Conservation (phyloP, 1,140 invertebrate species). For the Linepithema humile region DNA sequence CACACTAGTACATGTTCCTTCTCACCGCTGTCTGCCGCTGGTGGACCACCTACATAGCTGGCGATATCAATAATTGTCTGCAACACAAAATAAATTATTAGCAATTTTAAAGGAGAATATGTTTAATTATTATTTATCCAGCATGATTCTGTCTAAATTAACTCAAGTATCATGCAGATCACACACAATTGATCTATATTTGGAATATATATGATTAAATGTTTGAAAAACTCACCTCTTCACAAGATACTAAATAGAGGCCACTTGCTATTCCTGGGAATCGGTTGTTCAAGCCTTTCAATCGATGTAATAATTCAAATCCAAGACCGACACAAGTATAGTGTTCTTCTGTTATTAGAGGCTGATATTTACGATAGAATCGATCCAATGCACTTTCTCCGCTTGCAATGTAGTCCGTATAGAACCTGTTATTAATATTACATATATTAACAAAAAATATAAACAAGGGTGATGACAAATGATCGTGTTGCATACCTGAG, state of each 20-base stretch:
- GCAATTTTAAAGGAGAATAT: neutral
- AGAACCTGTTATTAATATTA: constrained; percentile 85
- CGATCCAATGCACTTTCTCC: constrained; percentile 86
- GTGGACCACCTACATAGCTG: constrained; percentile 87
- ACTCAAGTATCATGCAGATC: too few species aligned
- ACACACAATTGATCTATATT: too few species aligned
- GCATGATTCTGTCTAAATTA: too few species aligned
- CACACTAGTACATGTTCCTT: constrained; percentile 96
- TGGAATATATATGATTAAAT: too few species aligned
- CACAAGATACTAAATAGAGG: constrained; percentile 93
- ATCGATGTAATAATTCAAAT: constrained; percentile 89
- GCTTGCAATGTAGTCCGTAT: constrained; percentile 88
- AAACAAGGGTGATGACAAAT: neutral
- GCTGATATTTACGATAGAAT: constrained; percentile 90
- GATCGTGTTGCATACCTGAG: constrained; percentile 83
- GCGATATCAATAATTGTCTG: constrained; percentile 87
- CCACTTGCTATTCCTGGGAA: constrained; percentile 88
- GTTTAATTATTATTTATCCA: constrained; percentile 12
- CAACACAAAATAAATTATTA: constrained; percentile 12
- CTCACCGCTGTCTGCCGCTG: constrained; percentile 88
- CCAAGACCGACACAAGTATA: constrained; percentile 95
- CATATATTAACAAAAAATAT: neutral
- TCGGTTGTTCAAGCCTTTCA: constrained; percentile 85
- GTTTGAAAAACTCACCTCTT: constrained; percentile 91
- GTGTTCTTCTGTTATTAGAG: constrained; percentile 90